A percentile compares a stretch with the other conserved stretches of the same genome.
Conservation (phyloP, 2,113 vertebrate species). For the Lagenorhynchus albirostris region DNA sequence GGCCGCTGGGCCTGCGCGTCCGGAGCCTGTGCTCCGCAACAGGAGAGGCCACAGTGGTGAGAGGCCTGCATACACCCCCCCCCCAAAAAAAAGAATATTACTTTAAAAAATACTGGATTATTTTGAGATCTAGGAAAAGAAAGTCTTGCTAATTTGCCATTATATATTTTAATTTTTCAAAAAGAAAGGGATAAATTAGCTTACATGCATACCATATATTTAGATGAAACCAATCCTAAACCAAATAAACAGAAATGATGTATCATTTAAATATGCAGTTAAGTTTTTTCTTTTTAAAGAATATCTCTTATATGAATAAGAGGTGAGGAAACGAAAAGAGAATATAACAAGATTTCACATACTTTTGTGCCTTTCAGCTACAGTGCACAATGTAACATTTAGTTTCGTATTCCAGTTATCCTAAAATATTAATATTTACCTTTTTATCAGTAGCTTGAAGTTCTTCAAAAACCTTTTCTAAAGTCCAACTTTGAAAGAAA, state of each 20-base stretch:
- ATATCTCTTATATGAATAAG: not conserved
- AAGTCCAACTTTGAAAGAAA: slow-evolving; percentile 90
- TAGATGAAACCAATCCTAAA: not conserved
- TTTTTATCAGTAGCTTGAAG: slow-evolving; percentile 95
- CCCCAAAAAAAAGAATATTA: not conserved
- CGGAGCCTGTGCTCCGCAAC: too few relatives aligned
- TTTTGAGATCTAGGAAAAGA: not conserved
- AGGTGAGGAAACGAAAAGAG: not conserved
- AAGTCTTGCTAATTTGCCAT: not conserved
- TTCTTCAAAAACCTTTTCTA: slow-evolving; percentile 98
- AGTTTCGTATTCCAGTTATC: not conserved
- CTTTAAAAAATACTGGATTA: slow-evolving; percentile 1
- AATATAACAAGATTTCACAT: not conserved
- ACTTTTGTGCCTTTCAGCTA: not conserved
- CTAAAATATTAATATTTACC: slow-evolving; percentile 77
- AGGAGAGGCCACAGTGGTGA: too few relatives aligned
- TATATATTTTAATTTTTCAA: not conserved
- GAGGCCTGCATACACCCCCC: too few relatives aligned
- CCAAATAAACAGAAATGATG: slow-evolving; percentile 17
- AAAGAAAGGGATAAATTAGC: not conserved
- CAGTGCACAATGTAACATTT: not conserved
- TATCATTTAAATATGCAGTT: not conserved
- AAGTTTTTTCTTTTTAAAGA: not conserved
- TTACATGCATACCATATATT: not conserved
- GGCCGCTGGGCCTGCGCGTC: too few relatives aligned